These are phyloP conservation scores for Leptobrachium ailaonicum DNA, from an alignment of 2,113 vertebrate genomes.

Conservation along the genomic window DNA sequence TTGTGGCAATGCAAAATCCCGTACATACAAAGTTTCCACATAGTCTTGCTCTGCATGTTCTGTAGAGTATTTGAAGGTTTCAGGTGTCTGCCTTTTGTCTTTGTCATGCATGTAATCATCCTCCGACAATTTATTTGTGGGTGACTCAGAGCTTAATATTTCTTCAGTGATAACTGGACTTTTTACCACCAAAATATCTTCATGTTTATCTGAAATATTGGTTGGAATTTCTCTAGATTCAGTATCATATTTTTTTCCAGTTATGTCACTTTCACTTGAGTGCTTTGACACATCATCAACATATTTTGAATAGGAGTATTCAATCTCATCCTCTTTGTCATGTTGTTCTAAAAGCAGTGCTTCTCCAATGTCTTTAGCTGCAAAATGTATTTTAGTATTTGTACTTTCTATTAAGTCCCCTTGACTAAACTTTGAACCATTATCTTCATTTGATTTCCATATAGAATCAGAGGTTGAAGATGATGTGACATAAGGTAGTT, in stretches of 20 bases:
- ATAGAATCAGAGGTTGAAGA: not conserved
- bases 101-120: not conserved
- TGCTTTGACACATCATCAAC: not conserved
- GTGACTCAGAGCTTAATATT: not conserved
- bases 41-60: constrained; percentile 10
- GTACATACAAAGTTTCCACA: not conserved
- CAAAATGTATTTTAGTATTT: not conserved
- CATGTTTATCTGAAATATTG: constrained; percentile 16
- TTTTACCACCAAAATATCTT: not conserved
- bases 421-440: not conserved
- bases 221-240: not conserved
- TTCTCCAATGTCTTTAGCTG: not conserved
- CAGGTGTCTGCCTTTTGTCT: constrained; percentile 37
- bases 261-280: not conserved
- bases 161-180: not conserved
- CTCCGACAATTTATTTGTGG: constrained; percentile 1
- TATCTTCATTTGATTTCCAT: not conserved
- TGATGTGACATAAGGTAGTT: constrained; percentile 31
- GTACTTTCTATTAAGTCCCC: not conserved
- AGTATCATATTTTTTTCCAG: constrained; percentile 23
- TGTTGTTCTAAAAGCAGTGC: not conserved
- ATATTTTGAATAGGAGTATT: constrained; percentile 30
- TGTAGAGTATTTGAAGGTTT: constrained; percentile 13
- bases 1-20: not conserved
- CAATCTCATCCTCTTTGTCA: constrained; percentile 6